Evolutionary conservation across 1,140 invertebrate genomes (phyloP).

Genomic region (Homalodisca vitripennis): DNA sequence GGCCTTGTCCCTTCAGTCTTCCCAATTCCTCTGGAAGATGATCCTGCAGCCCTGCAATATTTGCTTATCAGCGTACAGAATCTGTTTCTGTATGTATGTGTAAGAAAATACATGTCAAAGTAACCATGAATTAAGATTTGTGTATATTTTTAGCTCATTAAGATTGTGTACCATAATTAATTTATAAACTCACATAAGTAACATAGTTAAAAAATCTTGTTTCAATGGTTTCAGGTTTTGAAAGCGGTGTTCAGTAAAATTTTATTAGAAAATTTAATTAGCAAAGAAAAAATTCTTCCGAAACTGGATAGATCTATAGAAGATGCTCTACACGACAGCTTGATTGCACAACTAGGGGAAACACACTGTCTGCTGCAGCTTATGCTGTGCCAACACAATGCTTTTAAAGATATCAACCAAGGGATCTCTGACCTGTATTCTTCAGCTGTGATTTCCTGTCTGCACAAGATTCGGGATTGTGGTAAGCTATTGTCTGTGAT

Average conservation of each 20-base stretch:
- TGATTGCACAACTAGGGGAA: background rate
- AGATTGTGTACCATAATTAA: too few species aligned
- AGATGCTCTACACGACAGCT: background rate
- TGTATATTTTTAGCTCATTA: too few species aligned
- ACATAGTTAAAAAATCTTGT: background rate
- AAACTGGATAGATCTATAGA: background rate
- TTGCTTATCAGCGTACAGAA: too few species aligned
- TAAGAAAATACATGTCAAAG: too few species aligned
- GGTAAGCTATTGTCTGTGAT: too few species aligned
- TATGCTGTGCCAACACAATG: background rate
- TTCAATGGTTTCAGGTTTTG: background rate
- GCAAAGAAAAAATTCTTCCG: background rate
- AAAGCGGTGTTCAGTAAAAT: conserved; percentile 9
- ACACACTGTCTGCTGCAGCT: conserved; percentile 4
- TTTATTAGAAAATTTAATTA: conserved; percentile 3
- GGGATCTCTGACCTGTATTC: background rate
- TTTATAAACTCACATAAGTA: too few species aligned
- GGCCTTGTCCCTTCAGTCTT: too few species aligned
- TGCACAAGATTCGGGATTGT: background rate
- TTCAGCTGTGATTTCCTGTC: background rate
- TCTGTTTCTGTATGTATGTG: too few species aligned
- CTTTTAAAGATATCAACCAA: background rate
- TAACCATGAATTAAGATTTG: too few species aligned
- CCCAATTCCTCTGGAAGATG: too few species aligned
- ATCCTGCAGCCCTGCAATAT: too few species aligned